These are phyloP conservation scores for Oryctolagus cuniculus DNA, from an alignment of 2,113 vertebrate species.

Conservation along the genomic window DNA sequence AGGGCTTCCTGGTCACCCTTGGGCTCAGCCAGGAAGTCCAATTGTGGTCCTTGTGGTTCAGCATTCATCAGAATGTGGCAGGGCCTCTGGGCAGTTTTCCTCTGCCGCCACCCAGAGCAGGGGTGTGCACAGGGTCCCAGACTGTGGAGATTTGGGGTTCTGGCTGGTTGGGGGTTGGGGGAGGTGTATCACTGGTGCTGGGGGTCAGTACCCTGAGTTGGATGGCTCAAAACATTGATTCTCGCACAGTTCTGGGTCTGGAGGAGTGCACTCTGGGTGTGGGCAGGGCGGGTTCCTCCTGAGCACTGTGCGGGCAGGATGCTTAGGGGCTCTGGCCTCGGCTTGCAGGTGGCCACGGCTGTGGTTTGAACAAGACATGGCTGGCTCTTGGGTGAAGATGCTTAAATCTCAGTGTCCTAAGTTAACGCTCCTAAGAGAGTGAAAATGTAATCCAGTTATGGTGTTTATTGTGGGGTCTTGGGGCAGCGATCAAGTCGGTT, in stretches of 20 bases:
- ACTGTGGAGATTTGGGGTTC: background rate
- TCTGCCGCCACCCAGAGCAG: background rate
- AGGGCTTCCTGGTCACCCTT: background rate
- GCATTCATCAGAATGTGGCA: background rate
- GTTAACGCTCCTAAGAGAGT: no score
- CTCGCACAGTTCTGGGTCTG: background rate
- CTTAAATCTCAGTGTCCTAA: no score
- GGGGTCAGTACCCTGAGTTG: background rate
- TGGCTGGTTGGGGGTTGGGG: no score
- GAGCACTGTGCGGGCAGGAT: background rate
- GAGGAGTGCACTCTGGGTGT: background rate
- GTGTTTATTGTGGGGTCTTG: no score
- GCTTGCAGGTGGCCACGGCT: background rate
- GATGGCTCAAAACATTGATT: background rate
- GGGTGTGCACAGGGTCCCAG: background rate
- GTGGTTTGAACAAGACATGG: no score
- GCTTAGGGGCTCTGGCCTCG: background rate
- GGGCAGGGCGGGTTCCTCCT: background rate
- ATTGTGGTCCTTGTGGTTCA: background rate
- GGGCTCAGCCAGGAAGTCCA: background rate
- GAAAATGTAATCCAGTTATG: no score
- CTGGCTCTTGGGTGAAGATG: no score
- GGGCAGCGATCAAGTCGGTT: no score
- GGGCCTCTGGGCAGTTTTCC: rapidly evolving
- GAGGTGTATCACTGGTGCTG: no score